Conservation (phyloP, 2,113 vertebrate genomes). For the Ancistrus triradiatus region DNA sequence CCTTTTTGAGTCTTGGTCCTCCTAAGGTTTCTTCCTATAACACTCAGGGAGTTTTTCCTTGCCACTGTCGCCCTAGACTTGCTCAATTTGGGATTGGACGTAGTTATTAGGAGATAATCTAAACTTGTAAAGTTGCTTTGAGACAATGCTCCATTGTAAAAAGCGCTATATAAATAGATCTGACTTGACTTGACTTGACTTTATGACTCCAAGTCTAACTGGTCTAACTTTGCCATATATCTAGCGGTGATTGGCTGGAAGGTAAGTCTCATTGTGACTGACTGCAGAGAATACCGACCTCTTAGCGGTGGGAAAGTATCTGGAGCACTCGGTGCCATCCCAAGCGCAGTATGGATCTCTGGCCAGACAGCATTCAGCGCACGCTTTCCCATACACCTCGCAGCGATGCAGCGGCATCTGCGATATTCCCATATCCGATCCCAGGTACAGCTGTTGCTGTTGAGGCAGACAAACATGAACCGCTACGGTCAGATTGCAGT, state of each 20-base stretch:
- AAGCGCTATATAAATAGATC: too few relatives aligned
- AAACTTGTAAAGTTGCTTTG: too few relatives aligned
- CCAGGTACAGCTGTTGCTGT: slow-evolving; percentile 96
- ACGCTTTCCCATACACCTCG: slow-evolving; percentile 92
- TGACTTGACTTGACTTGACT: too few relatives aligned
- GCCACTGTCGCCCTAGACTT: too few relatives aligned
- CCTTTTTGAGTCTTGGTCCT: too few relatives aligned
- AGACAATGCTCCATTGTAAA: too few relatives aligned
- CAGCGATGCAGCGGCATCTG: slow-evolving; percentile 95
- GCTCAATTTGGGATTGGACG: too few relatives aligned
- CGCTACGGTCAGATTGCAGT: slow-evolving; percentile 3
- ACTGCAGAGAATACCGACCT: slow-evolving; percentile 68
- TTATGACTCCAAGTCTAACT: not conserved
- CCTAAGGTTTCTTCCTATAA: too few relatives aligned
- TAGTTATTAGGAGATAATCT: too few relatives aligned
- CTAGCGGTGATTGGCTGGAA: not conserved
- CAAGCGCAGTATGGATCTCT: slow-evolving; percentile 96
- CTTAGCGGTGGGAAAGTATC: slow-evolving; percentile 95
- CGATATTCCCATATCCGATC: slow-evolving; percentile 83
- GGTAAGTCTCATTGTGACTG: not conserved
- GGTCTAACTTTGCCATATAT: not conserved
- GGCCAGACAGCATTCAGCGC: slow-evolving; percentile 96
- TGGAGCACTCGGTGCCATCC: slow-evolving; percentile 91
- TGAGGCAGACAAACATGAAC: slow-evolving; percentile 43
- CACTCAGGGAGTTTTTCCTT: too few relatives aligned